Evolutionary conservation across 1,140 invertebrate genomes (phyloP).

Genomic region (Bombus consobrinus): DNA sequence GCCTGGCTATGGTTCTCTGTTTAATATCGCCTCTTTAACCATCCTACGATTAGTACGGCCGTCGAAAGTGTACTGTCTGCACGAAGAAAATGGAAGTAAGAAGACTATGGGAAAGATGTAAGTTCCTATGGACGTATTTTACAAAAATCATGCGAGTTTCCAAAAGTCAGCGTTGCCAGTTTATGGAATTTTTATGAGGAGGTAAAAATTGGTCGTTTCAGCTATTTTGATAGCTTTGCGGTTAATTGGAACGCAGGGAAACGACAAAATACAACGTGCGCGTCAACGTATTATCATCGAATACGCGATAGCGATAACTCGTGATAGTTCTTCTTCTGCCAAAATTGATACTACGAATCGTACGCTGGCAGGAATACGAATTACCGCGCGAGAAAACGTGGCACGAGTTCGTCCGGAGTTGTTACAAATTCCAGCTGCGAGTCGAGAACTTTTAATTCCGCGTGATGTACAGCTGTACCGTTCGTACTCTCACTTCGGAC

Average conservation of each 20-base stretch:
- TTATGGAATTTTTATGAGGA: no score
- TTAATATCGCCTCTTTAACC: not conserved
- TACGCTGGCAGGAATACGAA: not conserved
- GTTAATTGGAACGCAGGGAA: no score
- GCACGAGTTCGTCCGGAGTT: constrained; percentile 3
- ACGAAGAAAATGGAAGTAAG: no score
- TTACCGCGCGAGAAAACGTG: not conserved
- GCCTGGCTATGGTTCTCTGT: not conserved
- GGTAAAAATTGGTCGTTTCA: no score
- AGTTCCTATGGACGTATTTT: no score
- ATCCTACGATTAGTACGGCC: not conserved
- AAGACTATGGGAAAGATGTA: accelerated
- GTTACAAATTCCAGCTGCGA: constrained; percentile 56
- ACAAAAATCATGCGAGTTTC: no score
- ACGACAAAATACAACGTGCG: no score
- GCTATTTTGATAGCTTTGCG: no score
- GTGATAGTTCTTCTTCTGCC: not conserved
- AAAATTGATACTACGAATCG: not conserved
- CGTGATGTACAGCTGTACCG: constrained; percentile 42
- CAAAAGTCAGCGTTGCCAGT: no score
- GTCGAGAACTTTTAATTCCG: constrained; percentile 64
- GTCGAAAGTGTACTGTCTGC: no score
- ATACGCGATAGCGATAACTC: no score
- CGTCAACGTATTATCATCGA: no score
- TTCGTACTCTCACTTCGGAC: constrained; percentile 46